Percentiles rank a stretch among this genome's conserved stretches.
These are phyloP conservation scores for Sebastes fasciatus DNA, from an alignment of 2,113 vertebrate species.

Conservation along the genomic window DNA sequence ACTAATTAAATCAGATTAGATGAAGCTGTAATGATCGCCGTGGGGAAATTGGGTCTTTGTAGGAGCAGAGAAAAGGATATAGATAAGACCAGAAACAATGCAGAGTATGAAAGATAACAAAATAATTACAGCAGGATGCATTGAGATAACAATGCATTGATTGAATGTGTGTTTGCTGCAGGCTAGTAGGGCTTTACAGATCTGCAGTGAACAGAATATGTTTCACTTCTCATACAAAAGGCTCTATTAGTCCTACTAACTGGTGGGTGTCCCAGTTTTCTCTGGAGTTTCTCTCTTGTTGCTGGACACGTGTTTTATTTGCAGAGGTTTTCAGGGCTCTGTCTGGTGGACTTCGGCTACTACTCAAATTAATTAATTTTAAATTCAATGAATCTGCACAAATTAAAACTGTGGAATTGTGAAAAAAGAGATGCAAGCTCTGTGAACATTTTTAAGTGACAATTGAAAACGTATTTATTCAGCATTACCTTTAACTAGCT, in stretches of 20 bases:
- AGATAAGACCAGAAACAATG: conserved; percentile 34
- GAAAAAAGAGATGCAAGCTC: too few relatives aligned
- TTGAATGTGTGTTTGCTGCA: neutral
- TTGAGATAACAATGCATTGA: conserved; percentile 7
- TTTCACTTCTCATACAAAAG: neutral
- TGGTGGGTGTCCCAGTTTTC: neutral
- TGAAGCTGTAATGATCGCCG: conserved; percentile 14
- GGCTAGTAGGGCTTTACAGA: neutral
- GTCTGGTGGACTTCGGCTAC: neutral
- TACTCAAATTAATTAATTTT: too few relatives aligned
- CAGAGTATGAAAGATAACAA: conserved; percentile 17
- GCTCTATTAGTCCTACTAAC: neutral
- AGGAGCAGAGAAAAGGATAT: neutral
- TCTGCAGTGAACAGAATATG: too few relatives aligned
- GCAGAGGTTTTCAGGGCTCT: neutral
- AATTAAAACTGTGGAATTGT: too few relatives aligned
- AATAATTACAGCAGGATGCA: conserved; percentile 11
- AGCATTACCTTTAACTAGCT: too few relatives aligned
- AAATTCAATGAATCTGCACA: too few relatives aligned
- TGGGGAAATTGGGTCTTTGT: conserved; percentile 17
- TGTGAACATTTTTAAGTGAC: too few relatives aligned
- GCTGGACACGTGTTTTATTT: neutral
- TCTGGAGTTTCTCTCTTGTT: neutral
- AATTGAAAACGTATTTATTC: too few relatives aligned
- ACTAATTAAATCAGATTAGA: conserved; percentile 27